Percentiles rank a stretch among this genome's conserved stretches.
phyloP scores from a whole-genome alignment of 2,113 vertebrate genomes.

The Hiodon alosoides region DNA sequence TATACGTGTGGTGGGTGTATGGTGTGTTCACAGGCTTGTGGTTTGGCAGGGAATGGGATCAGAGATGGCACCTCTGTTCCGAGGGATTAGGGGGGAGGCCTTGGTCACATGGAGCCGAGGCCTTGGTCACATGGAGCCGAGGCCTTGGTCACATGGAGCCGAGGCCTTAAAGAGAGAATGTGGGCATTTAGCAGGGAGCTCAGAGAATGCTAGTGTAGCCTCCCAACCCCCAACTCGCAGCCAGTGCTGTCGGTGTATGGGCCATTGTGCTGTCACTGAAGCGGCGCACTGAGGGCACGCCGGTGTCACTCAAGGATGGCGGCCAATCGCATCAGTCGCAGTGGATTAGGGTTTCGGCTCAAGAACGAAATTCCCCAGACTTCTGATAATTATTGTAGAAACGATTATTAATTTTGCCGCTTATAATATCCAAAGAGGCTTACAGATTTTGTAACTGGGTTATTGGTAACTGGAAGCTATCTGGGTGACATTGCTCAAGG shows the following conservation, averaged over 20 bases:
- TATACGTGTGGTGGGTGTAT: conserved; percentile 2
- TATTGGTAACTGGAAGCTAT: neutral
- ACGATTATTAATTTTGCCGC: neutral
- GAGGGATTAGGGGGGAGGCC: neutral
- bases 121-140: neutral
- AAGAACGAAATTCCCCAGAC: neutral
- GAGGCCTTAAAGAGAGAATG: conserved; percentile 18
- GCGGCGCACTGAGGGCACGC: neutral
- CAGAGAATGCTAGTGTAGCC: conserved; percentile 1
- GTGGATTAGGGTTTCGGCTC: conserved; percentile 4
- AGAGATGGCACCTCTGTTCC: conserved; percentile 21
- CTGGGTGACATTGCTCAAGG: conserved; percentile 18
- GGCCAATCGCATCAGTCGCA: neutral
- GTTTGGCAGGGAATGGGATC: conserved; percentile 6
- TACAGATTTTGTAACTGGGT: conserved; percentile 14
- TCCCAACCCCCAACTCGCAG: neutral
- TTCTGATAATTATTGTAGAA: conserved; percentile 14
- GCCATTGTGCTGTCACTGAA: neutral
- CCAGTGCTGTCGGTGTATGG: neutral
- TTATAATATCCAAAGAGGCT: conserved; percentile 10
- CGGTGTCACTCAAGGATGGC: neutral
- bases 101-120: conserved; percentile 18
- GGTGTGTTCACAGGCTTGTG: neutral
- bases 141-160: neutral
- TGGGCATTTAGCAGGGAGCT: conserved; percentile 23